phyloP scores from a whole-genome alignment of 1,140 invertebrate species.

The Catajapyx aquilonaris region DNA sequence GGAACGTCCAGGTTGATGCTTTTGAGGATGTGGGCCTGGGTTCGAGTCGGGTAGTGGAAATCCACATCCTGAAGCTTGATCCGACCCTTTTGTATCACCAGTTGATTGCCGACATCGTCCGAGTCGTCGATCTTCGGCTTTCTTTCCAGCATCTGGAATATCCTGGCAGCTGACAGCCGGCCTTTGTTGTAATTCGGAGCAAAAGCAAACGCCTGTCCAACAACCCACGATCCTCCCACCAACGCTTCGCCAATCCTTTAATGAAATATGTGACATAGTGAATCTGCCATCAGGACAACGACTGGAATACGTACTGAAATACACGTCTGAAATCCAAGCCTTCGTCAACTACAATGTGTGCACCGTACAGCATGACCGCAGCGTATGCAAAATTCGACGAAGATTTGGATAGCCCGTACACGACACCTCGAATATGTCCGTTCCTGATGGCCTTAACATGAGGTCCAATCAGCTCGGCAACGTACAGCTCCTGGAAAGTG shows the following conservation, averaged over 20 bases:
- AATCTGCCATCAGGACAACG: too few species aligned
- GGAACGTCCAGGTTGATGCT: constrained; percentile 29
- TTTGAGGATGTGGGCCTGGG: constrained; percentile 17
- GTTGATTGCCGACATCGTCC: constrained; percentile 37
- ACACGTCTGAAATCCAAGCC: constrained; percentile 22
- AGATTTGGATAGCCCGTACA: constrained; percentile 25
- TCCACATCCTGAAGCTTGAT: constrained; percentile 42
- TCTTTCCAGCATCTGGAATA: constrained; percentile 65
- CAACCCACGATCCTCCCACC: constrained; percentile 69
- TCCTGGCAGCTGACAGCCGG: constrained; percentile 52
- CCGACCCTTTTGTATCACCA: constrained; percentile 37
- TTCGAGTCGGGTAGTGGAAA: constrained; percentile 25
- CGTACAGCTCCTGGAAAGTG: constrained; percentile 20
- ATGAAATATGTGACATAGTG: neutral
- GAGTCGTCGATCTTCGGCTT: constrained; percentile 55
- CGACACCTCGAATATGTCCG: constrained; percentile 21
- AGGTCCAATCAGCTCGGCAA: constrained; percentile 10
- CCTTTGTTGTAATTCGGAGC: constrained; percentile 53
- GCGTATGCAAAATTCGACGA: constrained; percentile 29
- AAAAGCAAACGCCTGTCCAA: constrained; percentile 67
- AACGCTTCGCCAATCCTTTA: too few species aligned
- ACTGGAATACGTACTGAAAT: constrained; percentile 23
- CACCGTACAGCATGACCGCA: constrained; percentile 27
- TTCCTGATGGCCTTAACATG: constrained; percentile 12
- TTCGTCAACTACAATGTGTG: constrained; percentile 20